Conservation (phyloP, 2,113 vertebrate genomes). For the Gobio gobio region DNA sequence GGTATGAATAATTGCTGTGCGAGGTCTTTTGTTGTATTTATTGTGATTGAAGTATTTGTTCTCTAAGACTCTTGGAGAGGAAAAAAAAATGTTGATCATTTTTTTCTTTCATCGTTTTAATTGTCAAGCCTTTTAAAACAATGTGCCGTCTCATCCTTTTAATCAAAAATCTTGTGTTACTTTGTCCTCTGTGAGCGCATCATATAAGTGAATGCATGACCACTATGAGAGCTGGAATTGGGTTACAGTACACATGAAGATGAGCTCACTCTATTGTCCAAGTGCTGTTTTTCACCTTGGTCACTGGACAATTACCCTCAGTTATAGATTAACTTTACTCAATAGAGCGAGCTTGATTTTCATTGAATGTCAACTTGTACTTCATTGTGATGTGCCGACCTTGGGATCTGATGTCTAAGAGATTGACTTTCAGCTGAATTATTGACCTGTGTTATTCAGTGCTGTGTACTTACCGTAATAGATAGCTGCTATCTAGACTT, state of each 20-base stretch:
- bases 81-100: not conserved
- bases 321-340: slow-evolving; percentile 37
- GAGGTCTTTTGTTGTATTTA: not conserved
- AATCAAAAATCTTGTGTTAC: not conserved
- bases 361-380: slow-evolving; percentile 31
- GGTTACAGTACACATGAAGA: slow-evolving; percentile 20
- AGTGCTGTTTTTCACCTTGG: slow-evolving; percentile 31
- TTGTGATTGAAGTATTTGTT: not conserved
- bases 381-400: slow-evolving; percentile 28
- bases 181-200: not conserved
- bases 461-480: slow-evolving; percentile 12
- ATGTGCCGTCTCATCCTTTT: not conserved
- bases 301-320: slow-evolving; percentile 15
- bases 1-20: not conserved
- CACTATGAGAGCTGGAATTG: not conserved
- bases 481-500: not conserved
- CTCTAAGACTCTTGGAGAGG: not conserved
- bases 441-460: slow-evolving; percentile 38
- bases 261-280: slow-evolving; percentile 33
- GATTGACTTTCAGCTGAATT: slow-evolving; percentile 54
- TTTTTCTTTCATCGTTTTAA: not conserved
- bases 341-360: slow-evolving; percentile 43
- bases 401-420: slow-evolving; percentile 12
- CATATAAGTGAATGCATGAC: not conserved
- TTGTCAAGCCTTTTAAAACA: not conserved